These are phyloP conservation scores for Macroglossus sobrinus DNA, from an alignment of 2,113 vertebrate genomes.

Conservation along the genomic window DNA sequence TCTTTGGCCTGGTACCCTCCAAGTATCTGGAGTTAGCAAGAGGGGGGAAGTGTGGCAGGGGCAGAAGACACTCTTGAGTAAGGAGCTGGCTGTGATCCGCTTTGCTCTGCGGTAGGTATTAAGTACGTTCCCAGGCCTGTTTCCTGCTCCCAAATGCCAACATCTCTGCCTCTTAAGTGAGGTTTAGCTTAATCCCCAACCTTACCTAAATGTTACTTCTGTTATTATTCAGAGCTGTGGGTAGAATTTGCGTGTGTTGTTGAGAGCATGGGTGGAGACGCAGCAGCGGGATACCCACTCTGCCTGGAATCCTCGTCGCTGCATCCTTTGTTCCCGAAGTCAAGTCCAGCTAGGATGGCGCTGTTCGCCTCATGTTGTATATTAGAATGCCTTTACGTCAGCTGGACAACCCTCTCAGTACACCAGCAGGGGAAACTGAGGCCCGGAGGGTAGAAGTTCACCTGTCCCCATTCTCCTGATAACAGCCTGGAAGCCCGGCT, in stretches of 20 bases:
- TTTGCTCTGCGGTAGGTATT: conserved; percentile 69
- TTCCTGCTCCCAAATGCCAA: conserved; percentile 72
- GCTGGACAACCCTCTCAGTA: background rate
- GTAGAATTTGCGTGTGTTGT: conserved; percentile 18
- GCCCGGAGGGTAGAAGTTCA: background rate
- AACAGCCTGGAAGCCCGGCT: background rate
- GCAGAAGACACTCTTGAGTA: background rate
- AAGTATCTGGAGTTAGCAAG: conserved; percentile 13
- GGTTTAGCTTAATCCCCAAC: conserved; percentile 69
- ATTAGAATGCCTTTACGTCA: background rate
- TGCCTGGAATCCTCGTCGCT: background rate
- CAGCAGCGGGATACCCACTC: background rate
- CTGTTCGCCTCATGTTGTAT: background rate
- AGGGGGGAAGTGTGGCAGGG: background rate
- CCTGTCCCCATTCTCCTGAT: background rate
- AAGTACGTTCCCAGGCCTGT: conserved; percentile 49
- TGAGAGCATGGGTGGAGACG: background rate
- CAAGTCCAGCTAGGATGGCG: background rate
- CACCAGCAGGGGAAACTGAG: background rate
- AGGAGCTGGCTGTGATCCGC: conserved; percentile 59
- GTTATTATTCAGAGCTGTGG: conserved; percentile 50
- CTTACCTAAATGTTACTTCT: conserved; percentile 69
- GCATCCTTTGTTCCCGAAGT: background rate
- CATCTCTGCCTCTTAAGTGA: conserved; percentile 69
- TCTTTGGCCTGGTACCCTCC: background rate